Conservation (phyloP, 2,113 vertebrate species). For the Pseudolaguvia tuberculata region DNA sequence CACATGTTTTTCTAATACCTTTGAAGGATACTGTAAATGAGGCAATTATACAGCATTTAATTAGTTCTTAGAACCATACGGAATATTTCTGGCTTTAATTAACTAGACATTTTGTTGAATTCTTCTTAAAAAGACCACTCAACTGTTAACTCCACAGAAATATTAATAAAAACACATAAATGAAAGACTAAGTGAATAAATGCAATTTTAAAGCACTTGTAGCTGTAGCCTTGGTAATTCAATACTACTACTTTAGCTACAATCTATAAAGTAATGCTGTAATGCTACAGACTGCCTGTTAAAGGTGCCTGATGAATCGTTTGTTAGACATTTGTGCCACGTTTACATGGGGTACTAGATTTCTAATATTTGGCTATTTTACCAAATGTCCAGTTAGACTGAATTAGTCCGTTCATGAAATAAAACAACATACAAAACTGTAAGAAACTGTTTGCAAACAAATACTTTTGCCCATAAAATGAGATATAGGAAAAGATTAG, state of each 20-base stretch:
- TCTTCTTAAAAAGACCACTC: background rate
- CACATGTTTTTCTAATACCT: background rate
- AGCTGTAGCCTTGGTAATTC: background rate
- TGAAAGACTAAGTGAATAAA: too few species aligned
- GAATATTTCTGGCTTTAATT: background rate
- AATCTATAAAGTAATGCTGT: too few species aligned
- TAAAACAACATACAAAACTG: too few species aligned
- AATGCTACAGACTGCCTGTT: too few species aligned
- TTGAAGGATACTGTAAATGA: background rate
- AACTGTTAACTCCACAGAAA: background rate
- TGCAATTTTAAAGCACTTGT: background rate
- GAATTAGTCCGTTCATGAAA: too few species aligned
- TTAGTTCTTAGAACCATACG: background rate
- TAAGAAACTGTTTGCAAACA: background rate
- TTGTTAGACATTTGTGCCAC: too few species aligned
- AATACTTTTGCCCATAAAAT: background rate
- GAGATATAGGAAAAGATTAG: background rate
- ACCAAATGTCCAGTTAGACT: too few species aligned
- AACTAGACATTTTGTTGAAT: background rate
- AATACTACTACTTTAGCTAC: background rate
- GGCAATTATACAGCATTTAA: background rate
- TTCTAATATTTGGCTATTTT: too few species aligned
- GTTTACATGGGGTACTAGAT: too few species aligned
- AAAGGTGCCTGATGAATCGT: too few species aligned
- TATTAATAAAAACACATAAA: too few species aligned